phyloP scores from a whole-genome alignment of 2,113 vertebrate species.

The Syngnathus scovelli region DNA sequence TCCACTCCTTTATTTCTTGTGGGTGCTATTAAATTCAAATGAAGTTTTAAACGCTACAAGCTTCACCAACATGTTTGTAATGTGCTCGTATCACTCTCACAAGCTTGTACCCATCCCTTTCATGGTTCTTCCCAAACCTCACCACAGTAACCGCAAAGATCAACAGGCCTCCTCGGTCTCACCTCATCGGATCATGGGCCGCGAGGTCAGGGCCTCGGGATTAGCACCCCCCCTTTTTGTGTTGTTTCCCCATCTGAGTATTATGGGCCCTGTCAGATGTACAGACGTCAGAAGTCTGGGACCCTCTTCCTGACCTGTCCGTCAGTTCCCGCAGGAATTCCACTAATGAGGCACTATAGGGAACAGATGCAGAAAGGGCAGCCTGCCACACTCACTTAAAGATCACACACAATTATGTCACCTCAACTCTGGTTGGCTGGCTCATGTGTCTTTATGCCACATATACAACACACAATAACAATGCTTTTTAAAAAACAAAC shows the following conservation, averaged over 20 bases:
- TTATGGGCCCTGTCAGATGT: conserved; percentile 66
- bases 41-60: background rate
- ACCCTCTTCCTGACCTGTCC: conserved; percentile 56
- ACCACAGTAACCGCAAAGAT: conserved; percentile 9
- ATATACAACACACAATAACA: background rate
- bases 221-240: conserved; percentile 20
- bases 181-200: conserved; percentile 38
- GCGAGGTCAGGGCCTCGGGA: conserved; percentile 35
- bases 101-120: background rate
- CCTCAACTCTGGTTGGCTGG: conserved; percentile 5
- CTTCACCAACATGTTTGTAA: background rate
- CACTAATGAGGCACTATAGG: conserved; percentile 63
- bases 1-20: background rate
- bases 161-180: conserved; percentile 8
- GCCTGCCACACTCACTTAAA: conserved; percentile 65
- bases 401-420: conserved; percentile 49
- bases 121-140: conserved; percentile 9
- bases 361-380: conserved; percentile 66
- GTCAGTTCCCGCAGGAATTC: conserved; percentile 56
- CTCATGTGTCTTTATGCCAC: conserved; percentile 19
- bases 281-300: conserved; percentile 51
- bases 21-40: conserved; percentile 4
- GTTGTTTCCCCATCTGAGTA: conserved; percentile 43
- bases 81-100: background rate
- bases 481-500: no score